Evolutionary conservation across 1,140 invertebrate species (phyloP).

Genomic region (Bombus confusus): DNA sequence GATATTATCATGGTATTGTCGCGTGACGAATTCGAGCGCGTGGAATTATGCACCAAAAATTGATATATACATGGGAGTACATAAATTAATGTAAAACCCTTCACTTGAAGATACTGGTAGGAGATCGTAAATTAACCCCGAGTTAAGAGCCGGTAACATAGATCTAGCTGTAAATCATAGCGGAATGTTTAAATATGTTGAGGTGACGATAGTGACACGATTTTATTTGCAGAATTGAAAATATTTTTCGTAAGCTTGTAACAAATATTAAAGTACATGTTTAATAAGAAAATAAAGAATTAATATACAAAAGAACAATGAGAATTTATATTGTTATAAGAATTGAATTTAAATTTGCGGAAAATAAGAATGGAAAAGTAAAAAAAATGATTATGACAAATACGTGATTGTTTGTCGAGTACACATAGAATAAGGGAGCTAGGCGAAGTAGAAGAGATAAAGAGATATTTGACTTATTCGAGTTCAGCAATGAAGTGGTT

Average conservation of each 20-base stretch:
- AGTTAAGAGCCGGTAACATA: background rate
- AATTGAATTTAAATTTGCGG: background rate
- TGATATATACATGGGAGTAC: no score
- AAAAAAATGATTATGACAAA: background rate
- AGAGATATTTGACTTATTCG: conserved; percentile 30
- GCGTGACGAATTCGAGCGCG: background rate
- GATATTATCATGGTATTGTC: background rate
- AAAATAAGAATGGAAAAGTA: background rate
- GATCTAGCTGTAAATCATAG: conserved; percentile 44
- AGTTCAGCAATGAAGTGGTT: background rate
- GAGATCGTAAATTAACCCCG: conserved; percentile 17
- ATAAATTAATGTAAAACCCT: conserved; percentile 25
- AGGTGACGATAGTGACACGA: background rate
- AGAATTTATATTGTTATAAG: background rate
- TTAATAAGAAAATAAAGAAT: background rate
- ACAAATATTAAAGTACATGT: no score
- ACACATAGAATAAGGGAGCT: conserved; percentile 11
- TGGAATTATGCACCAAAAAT: background rate
- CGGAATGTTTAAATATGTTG: background rate
- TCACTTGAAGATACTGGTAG: background rate
- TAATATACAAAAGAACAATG: background rate
- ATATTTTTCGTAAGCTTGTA: no score
- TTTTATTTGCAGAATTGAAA: background rate
- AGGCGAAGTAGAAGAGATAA: conserved; percentile 38
- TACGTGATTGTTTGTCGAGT: conserved; percentile 29